Conservation (phyloP, 1,140 invertebrate species). For the Pseudomyrmex cubaensis region DNA sequence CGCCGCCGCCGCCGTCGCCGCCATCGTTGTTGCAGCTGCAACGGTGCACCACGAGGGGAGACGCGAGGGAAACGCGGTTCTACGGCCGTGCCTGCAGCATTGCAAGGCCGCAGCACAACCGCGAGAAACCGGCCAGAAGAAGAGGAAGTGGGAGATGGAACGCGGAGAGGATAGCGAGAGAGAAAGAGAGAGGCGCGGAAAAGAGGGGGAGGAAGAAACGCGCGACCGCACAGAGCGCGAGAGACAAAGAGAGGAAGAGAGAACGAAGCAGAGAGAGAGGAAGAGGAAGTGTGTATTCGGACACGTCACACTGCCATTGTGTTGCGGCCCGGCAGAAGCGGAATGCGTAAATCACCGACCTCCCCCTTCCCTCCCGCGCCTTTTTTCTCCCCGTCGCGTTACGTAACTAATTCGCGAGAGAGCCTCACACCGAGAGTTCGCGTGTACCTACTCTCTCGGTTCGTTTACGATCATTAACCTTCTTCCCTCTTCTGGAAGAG, state of each 20-base stretch:
- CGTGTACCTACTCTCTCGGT: not conserved
- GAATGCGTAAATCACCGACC: conserved; percentile 79
- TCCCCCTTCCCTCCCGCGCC: not conserved
- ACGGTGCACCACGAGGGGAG: conserved; percentile 68
- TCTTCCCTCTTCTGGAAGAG: not conserved
- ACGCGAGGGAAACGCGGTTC: conserved; percentile 9
- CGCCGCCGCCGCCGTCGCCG: conserved; percentile 60
- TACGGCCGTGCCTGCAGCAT: conserved; percentile 76
- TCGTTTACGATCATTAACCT: conserved; percentile 15
- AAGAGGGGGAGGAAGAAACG: not conserved
- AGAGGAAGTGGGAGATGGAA: conserved; percentile 72
- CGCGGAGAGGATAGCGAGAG: conserved; percentile 67
- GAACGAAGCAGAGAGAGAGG: conserved; percentile 52
- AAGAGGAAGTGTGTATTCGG: conserved; percentile 60
- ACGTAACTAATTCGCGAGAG: conserved; percentile 66
- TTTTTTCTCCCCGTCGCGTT: conserved; percentile 21
- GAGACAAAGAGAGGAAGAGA: conserved; percentile 12
- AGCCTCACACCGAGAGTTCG: not conserved
- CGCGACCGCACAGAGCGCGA: conserved; percentile 48
- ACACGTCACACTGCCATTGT: conserved; percentile 75
- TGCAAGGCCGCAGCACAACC: conserved; percentile 82
- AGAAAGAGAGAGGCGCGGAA: conserved; percentile 49
- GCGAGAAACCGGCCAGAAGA: conserved; percentile 73
- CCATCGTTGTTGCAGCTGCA: conserved; percentile 75
- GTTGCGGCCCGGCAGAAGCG: conserved; percentile 69